Conservation (phyloP, 2,113 vertebrate genomes). For the Pelecanus crispus region DNA sequence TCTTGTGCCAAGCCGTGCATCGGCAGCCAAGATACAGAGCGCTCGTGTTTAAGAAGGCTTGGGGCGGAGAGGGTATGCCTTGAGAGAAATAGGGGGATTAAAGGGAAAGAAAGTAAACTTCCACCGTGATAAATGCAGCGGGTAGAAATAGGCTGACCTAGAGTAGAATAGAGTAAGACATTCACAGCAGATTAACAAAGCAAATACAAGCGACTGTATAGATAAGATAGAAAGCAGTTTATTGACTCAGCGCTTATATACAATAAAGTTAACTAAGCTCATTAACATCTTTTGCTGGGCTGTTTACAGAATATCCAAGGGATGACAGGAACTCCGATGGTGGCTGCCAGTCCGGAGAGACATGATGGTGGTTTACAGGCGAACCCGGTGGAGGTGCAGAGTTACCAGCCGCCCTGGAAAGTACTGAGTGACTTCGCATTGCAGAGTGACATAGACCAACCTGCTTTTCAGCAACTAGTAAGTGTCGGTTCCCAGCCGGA, state of each 20-base stretch:
- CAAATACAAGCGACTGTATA: constrained; percentile 67
- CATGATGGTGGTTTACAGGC: constrained; percentile 97
- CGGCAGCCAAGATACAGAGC: neutral
- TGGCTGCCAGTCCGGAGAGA: constrained; percentile 95
- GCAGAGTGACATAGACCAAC: constrained; percentile 99
- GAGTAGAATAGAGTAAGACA: constrained; percentile 52
- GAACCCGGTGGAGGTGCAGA: constrained; percentile 98
- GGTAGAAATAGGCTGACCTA: constrained; percentile 29
- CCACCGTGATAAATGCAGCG: constrained; percentile 46
- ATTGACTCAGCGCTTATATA: constrained; percentile 67
- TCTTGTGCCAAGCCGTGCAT: neutral
- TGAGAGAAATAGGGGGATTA: constrained; percentile 28
- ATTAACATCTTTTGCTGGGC: constrained; percentile 64
- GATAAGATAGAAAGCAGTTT: constrained; percentile 73
- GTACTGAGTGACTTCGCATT: constrained; percentile 98
- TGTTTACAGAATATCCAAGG: constrained; percentile 96
- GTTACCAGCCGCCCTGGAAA: constrained; percentile 99
- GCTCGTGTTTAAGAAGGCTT: neutral
- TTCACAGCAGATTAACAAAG: constrained; percentile 66
- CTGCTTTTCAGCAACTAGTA: constrained; percentile 98
- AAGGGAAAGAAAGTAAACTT: constrained; percentile 62
- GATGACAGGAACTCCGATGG: constrained; percentile 99
- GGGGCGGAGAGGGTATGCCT: neutral
- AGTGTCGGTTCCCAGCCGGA: constrained; percentile 64
- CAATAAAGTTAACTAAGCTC: constrained; percentile 67